These are phyloP conservation scores for Diplazon laetatorius DNA, from an alignment of 2,888 invertebrate genomes.

Conservation along the genomic window DNA sequence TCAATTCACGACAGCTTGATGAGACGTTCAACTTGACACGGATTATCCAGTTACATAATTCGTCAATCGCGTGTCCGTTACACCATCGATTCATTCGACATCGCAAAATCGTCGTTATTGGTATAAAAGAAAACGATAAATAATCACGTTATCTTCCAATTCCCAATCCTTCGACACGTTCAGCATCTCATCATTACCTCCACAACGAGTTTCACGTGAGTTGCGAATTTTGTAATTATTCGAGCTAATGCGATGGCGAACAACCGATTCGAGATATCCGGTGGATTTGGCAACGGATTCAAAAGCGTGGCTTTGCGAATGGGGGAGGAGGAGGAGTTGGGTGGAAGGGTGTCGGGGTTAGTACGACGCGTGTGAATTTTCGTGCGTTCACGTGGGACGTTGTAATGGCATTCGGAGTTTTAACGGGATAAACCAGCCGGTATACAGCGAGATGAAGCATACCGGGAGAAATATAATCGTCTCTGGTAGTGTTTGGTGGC, in stretches of 20 bases:
- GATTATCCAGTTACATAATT: too few relatives aligned
- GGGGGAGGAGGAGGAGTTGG: not conserved
- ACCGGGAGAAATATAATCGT: conserved; percentile 58
- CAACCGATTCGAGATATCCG: conserved; percentile 4
- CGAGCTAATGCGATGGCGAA: conserved; percentile 1
- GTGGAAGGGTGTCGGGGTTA: not conserved
- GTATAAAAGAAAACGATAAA: conserved; percentile 52
- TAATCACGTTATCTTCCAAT: conserved; percentile 38
- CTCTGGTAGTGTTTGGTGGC: conserved; percentile 48
- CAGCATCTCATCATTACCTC: not conserved
- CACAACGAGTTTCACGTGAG: not conserved
- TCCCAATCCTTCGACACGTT: too few relatives aligned
- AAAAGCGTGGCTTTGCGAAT: not conserved
- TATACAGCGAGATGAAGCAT: conserved; percentile 17
- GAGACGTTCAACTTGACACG: not conserved
- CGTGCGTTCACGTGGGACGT: conserved; percentile 56
- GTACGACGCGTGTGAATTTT: conserved; percentile 56
- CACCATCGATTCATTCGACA: not conserved
- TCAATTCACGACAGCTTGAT: too few relatives aligned
- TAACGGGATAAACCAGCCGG: conserved; percentile 62
- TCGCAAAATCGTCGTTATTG: conserved; percentile 38
- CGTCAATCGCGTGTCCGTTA: too few relatives aligned
- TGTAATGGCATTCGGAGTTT: conserved; percentile 60
- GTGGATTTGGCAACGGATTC: not conserved
- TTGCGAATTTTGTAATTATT: conserved; percentile 14